Evolutionary conservation across 2,113 vertebrate species (phyloP).

Genomic region (Globicephala melas): DNA sequence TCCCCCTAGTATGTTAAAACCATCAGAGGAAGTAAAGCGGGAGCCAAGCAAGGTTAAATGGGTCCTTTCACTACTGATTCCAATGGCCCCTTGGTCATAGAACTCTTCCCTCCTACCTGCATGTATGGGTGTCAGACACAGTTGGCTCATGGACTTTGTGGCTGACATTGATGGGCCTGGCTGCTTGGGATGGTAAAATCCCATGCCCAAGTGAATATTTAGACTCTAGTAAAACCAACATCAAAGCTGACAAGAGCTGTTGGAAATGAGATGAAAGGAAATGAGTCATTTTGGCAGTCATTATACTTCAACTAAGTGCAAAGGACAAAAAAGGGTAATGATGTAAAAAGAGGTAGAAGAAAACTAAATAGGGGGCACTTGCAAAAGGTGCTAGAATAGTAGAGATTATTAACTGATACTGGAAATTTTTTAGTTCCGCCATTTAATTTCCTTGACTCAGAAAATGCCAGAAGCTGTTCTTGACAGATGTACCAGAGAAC

Average conservation of each 20-base stretch:
- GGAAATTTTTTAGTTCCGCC: background rate
- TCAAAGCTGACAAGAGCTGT: background rate
- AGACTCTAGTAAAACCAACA: background rate
- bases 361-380: background rate
- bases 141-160: too few relatives aligned
- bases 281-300: background rate
- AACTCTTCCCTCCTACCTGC: background rate
- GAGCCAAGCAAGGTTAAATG: background rate
- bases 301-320: background rate
- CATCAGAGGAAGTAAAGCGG: background rate
- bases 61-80: background rate
- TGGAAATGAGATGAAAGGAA: background rate
- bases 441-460: conserved; percentile 28
- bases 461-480: background rate
- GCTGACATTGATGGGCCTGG: background rate
- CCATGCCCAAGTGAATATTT: too few relatives aligned
- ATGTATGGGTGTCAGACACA: rapidly evolving
- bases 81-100: background rate
- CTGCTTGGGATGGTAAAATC: too few relatives aligned
- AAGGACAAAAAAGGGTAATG: background rate
- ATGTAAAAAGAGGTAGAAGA: background rate
- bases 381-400: background rate
- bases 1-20: background rate
- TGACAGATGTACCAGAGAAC: background rate
- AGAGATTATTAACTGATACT: background rate